Evolutionary conservation across 2,113 vertebrate genomes (phyloP).

Genomic region (Rhabdornis inornatus): DNA sequence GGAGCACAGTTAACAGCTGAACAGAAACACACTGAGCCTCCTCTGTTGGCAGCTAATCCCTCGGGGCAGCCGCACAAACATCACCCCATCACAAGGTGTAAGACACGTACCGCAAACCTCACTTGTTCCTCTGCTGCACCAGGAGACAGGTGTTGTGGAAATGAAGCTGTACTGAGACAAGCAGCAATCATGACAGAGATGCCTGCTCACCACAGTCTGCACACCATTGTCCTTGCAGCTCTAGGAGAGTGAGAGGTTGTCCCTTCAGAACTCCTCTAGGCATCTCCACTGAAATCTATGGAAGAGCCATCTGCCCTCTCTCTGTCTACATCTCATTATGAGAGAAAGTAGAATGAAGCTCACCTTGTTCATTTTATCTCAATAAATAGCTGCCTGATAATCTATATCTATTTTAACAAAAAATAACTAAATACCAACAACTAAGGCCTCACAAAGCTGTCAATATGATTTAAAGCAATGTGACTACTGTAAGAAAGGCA

Average conservation of each 20-base stretch:
- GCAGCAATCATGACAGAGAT: background rate
- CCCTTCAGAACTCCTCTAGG: background rate
- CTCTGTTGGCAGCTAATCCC: background rate
- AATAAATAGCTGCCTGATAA: background rate
- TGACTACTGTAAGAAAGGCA: background rate
- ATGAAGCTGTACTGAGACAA: background rate
- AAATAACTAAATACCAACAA: background rate
- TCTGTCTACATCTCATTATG: background rate
- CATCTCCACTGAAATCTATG: background rate
- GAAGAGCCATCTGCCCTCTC: background rate
- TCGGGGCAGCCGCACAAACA: fast-evolving
- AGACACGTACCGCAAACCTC: fast-evolving
- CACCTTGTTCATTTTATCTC: background rate
- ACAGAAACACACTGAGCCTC: background rate
- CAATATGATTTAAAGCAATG: background rate
- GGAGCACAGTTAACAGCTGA: background rate
- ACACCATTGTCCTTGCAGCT: background rate
- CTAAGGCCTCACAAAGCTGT: background rate
- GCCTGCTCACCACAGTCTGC: background rate
- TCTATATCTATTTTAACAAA: background rate
- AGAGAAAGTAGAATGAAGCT: background rate
- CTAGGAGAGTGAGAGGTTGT: background rate
- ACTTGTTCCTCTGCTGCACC: background rate
- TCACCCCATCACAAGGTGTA: background rate
- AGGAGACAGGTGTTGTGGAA: background rate